Percentiles rank a stretch among this genome's conserved stretches.
Conservation (phyloP, 2,888 invertebrate genomes). For the Mechanitis messenoides region DNA sequence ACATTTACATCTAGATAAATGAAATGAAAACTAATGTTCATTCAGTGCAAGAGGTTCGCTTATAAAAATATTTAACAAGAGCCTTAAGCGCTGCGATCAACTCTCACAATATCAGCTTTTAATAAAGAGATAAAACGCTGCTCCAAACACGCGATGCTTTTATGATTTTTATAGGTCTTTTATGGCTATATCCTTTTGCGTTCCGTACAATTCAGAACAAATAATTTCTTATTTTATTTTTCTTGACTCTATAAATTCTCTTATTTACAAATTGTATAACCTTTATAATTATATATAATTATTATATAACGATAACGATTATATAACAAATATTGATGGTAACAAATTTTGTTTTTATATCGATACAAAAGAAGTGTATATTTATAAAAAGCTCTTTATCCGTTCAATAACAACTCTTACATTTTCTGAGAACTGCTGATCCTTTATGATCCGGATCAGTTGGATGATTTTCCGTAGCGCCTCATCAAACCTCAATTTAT, state of each 20-base stretch:
- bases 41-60: no score
- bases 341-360: slow-evolving; percentile 1
- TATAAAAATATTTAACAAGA: slow-evolving; percentile 36
- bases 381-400: slow-evolving; percentile 12
- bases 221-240: no score
- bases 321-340: background rate
- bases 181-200: slow-evolving; percentile 41
- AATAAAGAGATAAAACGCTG: slow-evolving; percentile 65
- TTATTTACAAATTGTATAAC: background rate
- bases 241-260: background rate
- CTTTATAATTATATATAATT: no score
- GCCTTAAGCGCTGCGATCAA: slow-evolving; percentile 33
- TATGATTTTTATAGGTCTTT: slow-evolving; percentile 45
- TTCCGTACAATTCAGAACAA: background rate
- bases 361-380: background rate
- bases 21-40: no score
- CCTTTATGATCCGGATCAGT: slow-evolving; percentile 25
- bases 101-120: slow-evolving; percentile 53
- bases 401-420: slow-evolving; percentile 20
- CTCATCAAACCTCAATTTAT: slow-evolving; percentile 26
- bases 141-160: slow-evolving; percentile 57
- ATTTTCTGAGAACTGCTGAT: slow-evolving; percentile 24
- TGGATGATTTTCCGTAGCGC: slow-evolving; percentile 20
- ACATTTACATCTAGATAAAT: no score
- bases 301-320: background rate